Evolutionary conservation across 1,140 invertebrate genomes (phyloP).

Genomic region (Maniola jurtina): DNA sequence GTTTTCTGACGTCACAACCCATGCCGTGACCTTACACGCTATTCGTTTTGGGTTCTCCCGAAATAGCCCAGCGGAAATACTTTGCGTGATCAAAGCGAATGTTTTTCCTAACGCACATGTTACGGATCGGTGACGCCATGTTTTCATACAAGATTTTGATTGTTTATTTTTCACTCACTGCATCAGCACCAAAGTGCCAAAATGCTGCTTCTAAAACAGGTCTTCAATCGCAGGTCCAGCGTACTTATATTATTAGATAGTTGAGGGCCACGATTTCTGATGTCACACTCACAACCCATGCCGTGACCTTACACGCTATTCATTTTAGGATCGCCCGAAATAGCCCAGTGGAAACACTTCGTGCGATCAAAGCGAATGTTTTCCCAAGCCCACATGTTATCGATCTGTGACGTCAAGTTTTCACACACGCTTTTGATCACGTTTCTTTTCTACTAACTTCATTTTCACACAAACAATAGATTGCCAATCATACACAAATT

Average conservation of each 20-base stretch:
- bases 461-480: too few relatives aligned
- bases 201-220: too few relatives aligned
- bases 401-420: constrained; percentile 4
- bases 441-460: background rate
- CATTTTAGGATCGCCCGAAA: constrained; percentile 17
- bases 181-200: too few relatives aligned
- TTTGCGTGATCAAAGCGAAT: background rate
- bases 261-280: constrained; percentile 3
- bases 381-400: constrained; percentile 7
- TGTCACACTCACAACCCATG: constrained; percentile 17
- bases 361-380: background rate
- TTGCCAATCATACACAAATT: too few relatives aligned
- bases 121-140: too few relatives aligned
- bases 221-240: too few relatives aligned
- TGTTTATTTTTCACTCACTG: too few relatives aligned
- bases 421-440: background rate
- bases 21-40: constrained; percentile 19
- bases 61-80: constrained; percentile 23
- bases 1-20: constrained; percentile 14
- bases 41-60: constrained; percentile 12
- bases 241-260: too few relatives aligned
- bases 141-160: too few relatives aligned
- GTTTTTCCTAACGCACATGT: constrained; percentile 3
- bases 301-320: constrained; percentile 20
- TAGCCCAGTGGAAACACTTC: constrained; percentile 17